Conservation (phyloP, 2,888 invertebrate genomes). For the Linnaemya tessellans region DNA sequence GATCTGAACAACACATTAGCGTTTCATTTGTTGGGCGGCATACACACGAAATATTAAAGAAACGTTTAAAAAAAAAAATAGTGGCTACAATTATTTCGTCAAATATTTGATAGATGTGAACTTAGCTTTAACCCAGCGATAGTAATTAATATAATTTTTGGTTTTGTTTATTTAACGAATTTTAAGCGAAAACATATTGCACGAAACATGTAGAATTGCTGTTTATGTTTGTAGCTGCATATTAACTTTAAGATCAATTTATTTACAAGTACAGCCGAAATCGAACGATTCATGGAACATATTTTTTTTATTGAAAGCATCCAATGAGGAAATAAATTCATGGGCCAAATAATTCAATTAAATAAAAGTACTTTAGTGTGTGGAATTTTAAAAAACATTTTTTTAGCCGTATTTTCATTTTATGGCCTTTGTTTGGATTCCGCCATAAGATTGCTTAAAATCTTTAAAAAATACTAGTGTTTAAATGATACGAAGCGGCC, state of each 20-base stretch:
- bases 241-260: neutral
- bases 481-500: constrained; percentile 27
- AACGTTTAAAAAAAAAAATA: too few relatives aligned
- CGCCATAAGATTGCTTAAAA: neutral
- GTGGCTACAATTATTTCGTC: too few relatives aligned
- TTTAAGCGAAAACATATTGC: too few relatives aligned
- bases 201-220: too few relatives aligned
- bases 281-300: neutral
- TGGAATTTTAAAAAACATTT: constrained; percentile 16
- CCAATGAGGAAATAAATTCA: constrained; percentile 29
- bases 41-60: too few relatives aligned
- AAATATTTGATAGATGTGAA: too few relatives aligned
- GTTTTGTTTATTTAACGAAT: too few relatives aligned
- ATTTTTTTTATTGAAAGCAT: neutral
- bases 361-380: constrained; percentile 20
- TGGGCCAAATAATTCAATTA: constrained; percentile 48
- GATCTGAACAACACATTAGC: too few relatives aligned
- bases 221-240: neutral
- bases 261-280: neutral
- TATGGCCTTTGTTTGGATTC: constrained; percentile 10
- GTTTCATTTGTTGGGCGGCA: too few relatives aligned
- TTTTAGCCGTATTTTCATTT: neutral
- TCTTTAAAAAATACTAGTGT: neutral
- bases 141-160: too few relatives aligned
- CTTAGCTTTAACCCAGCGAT: too few relatives aligned